Conservation (phyloP, 64 coral and sea anemone genomes). For the Montipora foliosa region DNA sequence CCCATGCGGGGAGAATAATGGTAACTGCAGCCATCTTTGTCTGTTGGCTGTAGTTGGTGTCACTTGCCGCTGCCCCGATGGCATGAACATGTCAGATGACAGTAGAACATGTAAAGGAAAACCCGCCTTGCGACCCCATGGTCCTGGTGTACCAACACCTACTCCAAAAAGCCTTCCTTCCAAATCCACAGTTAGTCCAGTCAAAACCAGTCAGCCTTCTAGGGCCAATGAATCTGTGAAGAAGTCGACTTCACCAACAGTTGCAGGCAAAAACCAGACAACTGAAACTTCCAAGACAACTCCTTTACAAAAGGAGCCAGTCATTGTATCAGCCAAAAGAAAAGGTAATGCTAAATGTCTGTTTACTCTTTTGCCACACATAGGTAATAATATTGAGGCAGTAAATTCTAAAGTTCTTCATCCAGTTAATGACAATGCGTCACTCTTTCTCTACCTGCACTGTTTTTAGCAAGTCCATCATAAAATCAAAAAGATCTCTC, state of each 20-base stretch:
- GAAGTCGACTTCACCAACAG: background rate
- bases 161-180: background rate
- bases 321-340: background rate
- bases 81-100: constrained; percentile 64
- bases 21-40: constrained; percentile 84
- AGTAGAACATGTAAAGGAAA: constrained; percentile 34
- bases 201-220: background rate
- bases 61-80: constrained; percentile 65
- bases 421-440: no score
- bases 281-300: background rate
- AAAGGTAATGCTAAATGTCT: background rate
- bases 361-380: background rate
- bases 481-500: no score
- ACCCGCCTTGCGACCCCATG: background rate
- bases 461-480: no score
- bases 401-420: no score
- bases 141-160: background rate
- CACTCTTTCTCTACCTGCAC: no score
- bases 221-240: background rate
- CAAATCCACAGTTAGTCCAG: background rate
- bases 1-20: constrained; percentile 68
- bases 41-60: constrained; percentile 22
- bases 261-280: no score
- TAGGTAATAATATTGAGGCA: no score
- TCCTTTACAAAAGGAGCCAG: background rate